Evolutionary conservation across 2,113 vertebrate genomes (phyloP), one percentile per base, ranked within the genome.

Genomic region (Todiramphus chloris): DNA sequence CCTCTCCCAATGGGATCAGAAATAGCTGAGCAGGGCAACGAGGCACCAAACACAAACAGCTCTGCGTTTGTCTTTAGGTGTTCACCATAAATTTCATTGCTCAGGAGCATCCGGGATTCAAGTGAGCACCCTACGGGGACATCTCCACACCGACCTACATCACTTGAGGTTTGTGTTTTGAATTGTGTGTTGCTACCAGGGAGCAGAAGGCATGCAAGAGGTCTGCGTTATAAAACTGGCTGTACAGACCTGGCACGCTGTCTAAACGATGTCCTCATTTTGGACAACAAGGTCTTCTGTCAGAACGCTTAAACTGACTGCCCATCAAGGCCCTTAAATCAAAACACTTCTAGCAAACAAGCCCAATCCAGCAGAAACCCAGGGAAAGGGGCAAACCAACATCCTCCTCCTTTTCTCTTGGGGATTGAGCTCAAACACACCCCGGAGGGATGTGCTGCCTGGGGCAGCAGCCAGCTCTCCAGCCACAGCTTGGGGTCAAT

Each of bases 401-500:
- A 17, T 7, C 46, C 50, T 41, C 25, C 7, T 43, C 46, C 13
- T 37, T 6, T 50, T 43, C 50, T 10, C 23, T 23, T 25, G 25
- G n/a, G 20, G 66, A 19, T 3, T 13, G 11, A 62, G 7, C n/a
- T 37, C 56, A 16, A 50, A 18, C 6, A 5, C 10, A 4, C 6
- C 59, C 25, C 23, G 6, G 73, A 35, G 37, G 8, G 69, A 15
- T 2, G 6, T 2, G 7, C 53, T 4, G 30, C 13, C 39, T 17
- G 35, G 9, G 14, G 46, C 11, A 18, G 58, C 64, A 30, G 7
- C 41, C 28, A 70, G 15, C 23, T 60, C 66, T 25, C 50, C 4
- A 11, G 55, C 11, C 33, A 43, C 0, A 3, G 24, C 28, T 64
- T 1, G 0, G 25, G 14, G 17, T 19, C 21, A 2, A 19, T 35